Evolutionary conservation across 1,140 invertebrate genomes (phyloP), one percentile per base, ranked within the genome.

Genomic region (Drosophila melanica): DNA sequence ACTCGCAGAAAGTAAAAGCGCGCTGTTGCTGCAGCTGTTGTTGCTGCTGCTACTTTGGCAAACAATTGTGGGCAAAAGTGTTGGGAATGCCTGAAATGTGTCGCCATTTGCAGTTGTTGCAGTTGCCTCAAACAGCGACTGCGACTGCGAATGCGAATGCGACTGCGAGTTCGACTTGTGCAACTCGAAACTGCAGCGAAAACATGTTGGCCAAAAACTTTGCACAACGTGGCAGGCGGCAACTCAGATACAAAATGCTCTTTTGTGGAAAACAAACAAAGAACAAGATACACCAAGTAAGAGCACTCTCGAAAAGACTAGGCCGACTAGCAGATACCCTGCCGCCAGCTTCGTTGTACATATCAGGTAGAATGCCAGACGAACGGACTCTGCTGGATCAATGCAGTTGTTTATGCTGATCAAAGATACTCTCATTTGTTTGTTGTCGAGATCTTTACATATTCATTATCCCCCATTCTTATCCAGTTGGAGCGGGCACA

Each of bases 31-130:
- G 63, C 33, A 18, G 54, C 18, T 35, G 27, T 8, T 30, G 60
- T 14, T 20, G 45, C 37, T 50, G 59, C 20, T 48, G 47, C 45
- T 54, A 59, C 57, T 59, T 65, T 64, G 60, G 41, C 63, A 41
- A 82, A 81, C 82, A 87, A 78, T 73, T 65, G 78, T 50, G 71
- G 67, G 48, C 30, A 16, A 14, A 75, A 57, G 76, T 78, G 76
- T 78, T 79, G 82, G 71, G 78, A 86, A 87, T 86, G 82, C 53
- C 53, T 64, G 82, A 75, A 82, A 87, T 86, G 75, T 86, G 81
- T 87, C 81, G 69, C 66, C 79, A 75, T 67, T 81, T 86, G 81
- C 66, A 77, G 69, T 84, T 77, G 57, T 67, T 71, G 51, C 41
- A 53, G 6, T 27, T 47, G 42, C 55, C 14, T 10, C 18, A 33